Percentiles rank a stretch among this genome's conserved stretches.
Evolutionary conservation across 2,797 vertebrate genomes (phyloP).

Genomic region (Pagetopsis macropterus): DNA sequence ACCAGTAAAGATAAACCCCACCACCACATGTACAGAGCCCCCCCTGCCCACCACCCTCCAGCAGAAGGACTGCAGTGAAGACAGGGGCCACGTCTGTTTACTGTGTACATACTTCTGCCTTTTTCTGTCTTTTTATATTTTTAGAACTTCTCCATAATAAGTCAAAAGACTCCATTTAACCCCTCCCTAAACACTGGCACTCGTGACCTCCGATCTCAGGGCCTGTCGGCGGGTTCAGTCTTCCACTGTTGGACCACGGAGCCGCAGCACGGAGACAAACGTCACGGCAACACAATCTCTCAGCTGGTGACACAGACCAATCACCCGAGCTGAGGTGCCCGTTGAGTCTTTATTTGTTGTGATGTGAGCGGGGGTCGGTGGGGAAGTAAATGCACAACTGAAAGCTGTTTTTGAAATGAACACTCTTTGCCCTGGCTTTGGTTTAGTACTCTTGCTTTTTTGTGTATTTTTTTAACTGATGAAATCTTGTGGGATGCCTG

Average conservation of each 20-base stretch:
- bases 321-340: conserved; percentile 37
- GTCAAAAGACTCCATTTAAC: conserved; percentile 16
- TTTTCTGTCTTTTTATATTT: conserved; percentile 13
- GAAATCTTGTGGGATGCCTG: conserved; percentile 38
- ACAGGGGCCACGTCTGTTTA: conserved; percentile 15
- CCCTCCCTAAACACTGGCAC: conserved; percentile 20
- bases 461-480: conserved; percentile 30
- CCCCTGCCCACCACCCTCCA: conserved; percentile 1
- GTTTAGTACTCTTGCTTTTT: conserved; percentile 37
- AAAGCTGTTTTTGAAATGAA: conserved; percentile 23
- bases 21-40: not conserved
- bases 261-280: conserved; percentile 4
- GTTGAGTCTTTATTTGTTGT: not conserved
- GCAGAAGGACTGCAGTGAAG: conserved; percentile 14
- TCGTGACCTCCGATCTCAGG: not conserved
- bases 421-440: conserved; percentile 47
- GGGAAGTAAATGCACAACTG: conserved; percentile 44
- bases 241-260: not conserved
- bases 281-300: conserved; percentile 15
- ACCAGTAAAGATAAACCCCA: conserved; percentile 18
- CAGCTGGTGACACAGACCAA: conserved; percentile 42
- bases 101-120: conserved; percentile 46
- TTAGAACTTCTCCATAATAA: conserved; percentile 35
- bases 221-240: not conserved
- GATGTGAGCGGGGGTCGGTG: not conserved